Evolutionary conservation across 2,113 vertebrate species (phyloP).

Genomic region (Megaleporinus macrocephalus): DNA sequence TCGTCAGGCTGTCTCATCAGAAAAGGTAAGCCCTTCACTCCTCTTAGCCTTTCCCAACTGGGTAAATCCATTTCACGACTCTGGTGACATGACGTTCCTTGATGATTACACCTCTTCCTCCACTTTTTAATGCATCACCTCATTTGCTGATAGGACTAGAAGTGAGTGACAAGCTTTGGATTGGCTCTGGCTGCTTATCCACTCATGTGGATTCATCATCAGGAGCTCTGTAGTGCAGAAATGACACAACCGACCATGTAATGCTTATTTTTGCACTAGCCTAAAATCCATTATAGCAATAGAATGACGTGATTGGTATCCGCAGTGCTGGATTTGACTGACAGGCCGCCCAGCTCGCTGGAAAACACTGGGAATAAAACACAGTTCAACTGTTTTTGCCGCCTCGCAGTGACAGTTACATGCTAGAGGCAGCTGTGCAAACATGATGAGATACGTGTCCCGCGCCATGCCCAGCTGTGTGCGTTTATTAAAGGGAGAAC

Average conservation of each 20-base stretch:
- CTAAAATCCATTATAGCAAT: constrained; percentile 17
- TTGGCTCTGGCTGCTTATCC: neutral
- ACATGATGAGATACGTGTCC: constrained; percentile 11
- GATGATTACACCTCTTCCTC: neutral
- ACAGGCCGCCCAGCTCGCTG: neutral
- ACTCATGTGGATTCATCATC: constrained; percentile 3
- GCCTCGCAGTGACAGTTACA: constrained; percentile 2
- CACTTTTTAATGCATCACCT: neutral
- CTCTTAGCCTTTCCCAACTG: neutral
- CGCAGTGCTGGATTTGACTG: neutral
- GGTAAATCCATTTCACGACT: neutral
- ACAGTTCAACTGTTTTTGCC: constrained; percentile 4
- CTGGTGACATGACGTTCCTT: neutral
- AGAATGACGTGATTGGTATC: constrained; percentile 3
- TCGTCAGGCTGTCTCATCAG: no score
- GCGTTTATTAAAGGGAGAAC: neutral
- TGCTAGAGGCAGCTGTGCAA: constrained; percentile 40
- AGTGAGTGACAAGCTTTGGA: neutral
- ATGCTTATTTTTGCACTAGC: constrained; percentile 5
- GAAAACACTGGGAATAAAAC: constrained; percentile 2
- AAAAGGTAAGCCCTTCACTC: neutral
- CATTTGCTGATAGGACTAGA: constrained; percentile 4
- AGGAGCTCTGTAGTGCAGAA: constrained; percentile 3
- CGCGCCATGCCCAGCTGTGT: constrained; percentile 8
- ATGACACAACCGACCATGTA: constrained; percentile 7